Conservation (phyloP, 2,888 invertebrate genomes). For the Drosophila peninsularis region DNA sequence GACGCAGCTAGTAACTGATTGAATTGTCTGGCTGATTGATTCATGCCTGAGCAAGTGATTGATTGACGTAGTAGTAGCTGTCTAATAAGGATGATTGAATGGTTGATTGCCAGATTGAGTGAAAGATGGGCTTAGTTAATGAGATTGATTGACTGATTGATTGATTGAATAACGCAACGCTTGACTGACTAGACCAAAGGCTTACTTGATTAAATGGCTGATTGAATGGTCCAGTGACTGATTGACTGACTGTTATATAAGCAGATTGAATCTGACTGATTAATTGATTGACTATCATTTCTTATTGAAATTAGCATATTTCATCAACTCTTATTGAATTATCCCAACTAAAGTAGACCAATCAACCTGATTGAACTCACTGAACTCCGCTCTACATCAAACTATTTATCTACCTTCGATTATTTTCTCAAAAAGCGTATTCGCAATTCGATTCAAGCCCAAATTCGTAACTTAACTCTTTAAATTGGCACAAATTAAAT, state of each 20-base stretch:
- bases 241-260: neutral
- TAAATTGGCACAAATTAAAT: slow-evolving; percentile 60
- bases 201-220: neutral
- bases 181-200: neutral
- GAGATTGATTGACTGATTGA: no score
- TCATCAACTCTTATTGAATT: neutral
- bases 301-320: neutral
- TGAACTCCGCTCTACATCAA: neutral
- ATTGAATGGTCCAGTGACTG: neutral
- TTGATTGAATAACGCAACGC: neutral
- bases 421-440: neutral
- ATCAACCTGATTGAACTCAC: neutral
- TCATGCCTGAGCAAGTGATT: neutral
- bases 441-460: neutral
- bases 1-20: neutral
- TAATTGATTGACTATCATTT: neutral
- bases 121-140: no score
- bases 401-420: neutral
- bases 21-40: neutral
- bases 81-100: no score
- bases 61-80: neutral
- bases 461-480: neutral
- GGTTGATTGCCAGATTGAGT: neutral
- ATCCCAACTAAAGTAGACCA: neutral
- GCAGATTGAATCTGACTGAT: neutral